Conservation (phyloP, 1,140 invertebrate species). For the Drosophila punjabiensis region DNA sequence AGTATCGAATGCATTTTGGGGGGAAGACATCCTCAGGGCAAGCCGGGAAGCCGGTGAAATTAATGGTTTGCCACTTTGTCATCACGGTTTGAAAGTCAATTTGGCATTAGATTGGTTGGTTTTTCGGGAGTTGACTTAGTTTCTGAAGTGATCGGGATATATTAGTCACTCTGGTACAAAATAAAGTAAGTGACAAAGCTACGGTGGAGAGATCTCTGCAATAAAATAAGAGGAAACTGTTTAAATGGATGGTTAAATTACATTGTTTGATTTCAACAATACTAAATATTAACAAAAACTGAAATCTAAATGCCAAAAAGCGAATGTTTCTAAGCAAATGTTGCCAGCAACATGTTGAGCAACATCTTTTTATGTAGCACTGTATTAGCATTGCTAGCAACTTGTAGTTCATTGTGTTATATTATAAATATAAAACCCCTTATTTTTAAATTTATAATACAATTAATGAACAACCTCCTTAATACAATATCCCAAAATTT, state of each 20-base stretch:
- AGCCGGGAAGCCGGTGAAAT: not conserved
- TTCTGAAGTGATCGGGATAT: not conserved
- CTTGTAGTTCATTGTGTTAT: not conserved
- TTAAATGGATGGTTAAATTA: not conserved
- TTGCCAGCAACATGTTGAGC: too few relatives aligned
- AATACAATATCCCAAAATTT: not conserved
- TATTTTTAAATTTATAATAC: not conserved
- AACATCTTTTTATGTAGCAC: too few relatives aligned
- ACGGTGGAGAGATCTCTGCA: not conserved
- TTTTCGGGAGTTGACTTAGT: not conserved
- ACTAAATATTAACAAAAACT: not conserved
- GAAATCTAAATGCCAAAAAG: too few relatives aligned
- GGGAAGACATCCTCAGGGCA: not conserved
- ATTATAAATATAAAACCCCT: not conserved
- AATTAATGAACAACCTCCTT: not conserved
- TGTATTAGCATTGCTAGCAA: not conserved
- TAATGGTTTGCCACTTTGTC: slow-evolving; percentile 36
- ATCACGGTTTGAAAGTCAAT: slow-evolving; percentile 26
- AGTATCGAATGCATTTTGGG: slow-evolving; percentile 31
- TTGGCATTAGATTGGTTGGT: slow-evolving; percentile 4
- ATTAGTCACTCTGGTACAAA: not conserved
- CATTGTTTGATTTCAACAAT: not conserved
- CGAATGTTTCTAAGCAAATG: too few relatives aligned
- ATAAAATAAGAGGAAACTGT: too few relatives aligned
- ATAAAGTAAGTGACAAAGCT: not conserved